Conservation (phyloP, 2,113 vertebrate genomes). For the Perca flavescens region DNA sequence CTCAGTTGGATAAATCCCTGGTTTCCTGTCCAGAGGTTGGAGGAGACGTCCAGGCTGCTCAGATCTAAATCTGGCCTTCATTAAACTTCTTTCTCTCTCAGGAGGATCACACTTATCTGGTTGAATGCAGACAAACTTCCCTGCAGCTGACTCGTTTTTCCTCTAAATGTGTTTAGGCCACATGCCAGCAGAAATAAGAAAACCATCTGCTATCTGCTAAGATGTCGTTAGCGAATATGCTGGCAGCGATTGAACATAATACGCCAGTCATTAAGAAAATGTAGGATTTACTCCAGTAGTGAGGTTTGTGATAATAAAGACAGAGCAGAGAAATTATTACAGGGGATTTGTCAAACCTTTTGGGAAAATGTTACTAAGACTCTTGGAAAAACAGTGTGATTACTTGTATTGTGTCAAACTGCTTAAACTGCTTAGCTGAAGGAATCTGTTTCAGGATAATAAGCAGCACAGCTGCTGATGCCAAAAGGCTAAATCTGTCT, state of each 20-base stretch:
- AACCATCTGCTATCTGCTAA: slow-evolving; percentile 71
- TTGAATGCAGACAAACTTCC: slow-evolving; percentile 52
- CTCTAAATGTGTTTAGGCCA: slow-evolving; percentile 49
- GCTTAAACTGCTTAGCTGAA: slow-evolving; percentile 7
- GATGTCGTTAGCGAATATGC: slow-evolving; percentile 46
- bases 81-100: slow-evolving; percentile 15
- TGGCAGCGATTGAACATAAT: slow-evolving; percentile 50
- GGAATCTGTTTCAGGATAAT: slow-evolving; percentile 36
- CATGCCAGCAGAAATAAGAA: slow-evolving; percentile 59
- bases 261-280: slow-evolving; percentile 52
- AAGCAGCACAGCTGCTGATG: slow-evolving; percentile 19
- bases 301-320: slow-evolving; percentile 8
- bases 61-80: slow-evolving; percentile 11
- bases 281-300: slow-evolving; percentile 33
- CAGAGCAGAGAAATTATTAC: slow-evolving; percentile 16
- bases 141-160: slow-evolving; percentile 34
- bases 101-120: slow-evolving; percentile 41
- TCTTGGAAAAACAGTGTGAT: slow-evolving; percentile 9
- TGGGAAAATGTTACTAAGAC: slow-evolving; percentile 20
- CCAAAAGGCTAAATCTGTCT: slow-evolving; percentile 23
- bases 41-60: not conserved
- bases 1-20: slow-evolving; percentile 1
- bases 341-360: slow-evolving; percentile 32
- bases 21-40: slow-evolving; percentile 28
- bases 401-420: not conserved